Evolutionary conservation across 2,113 vertebrate genomes (phyloP), one percentile per base, ranked within the genome.

Genomic region (Rhipidura dahli): DNA sequence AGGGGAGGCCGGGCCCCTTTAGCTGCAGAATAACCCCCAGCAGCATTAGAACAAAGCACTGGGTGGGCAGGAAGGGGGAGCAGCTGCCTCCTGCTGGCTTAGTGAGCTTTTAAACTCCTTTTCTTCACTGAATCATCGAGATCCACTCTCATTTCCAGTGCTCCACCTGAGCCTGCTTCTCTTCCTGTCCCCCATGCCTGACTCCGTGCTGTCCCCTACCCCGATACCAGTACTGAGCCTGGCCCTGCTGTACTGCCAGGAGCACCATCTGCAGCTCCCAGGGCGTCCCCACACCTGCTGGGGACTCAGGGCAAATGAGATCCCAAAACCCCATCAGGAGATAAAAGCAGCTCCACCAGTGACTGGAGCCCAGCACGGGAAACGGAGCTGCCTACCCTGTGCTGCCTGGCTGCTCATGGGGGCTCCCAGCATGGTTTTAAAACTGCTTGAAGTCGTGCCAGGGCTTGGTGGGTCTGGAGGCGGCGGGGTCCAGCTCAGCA

Each of bases 391-490:
- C 39, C 11, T 15, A 5, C 15, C 13, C 61, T 1, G 3, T 24
- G n/a, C 42, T 84, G 33, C 15, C 61, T 3, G 1, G 18, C 47
- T 59, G 42, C 54, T 73, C 21, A 0, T 4, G 26, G 30, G 56
- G 42, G 6, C 15, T 66, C 7, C 13, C 0, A 3, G 17, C 10
- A 30, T 3, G 28, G 28, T 40, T 54, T 45, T 13, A 18, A 12
- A 15, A 27, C 13, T 31, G 24, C 28, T 31, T 2, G 1, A 44
- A 45, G 6, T 28, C 0, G 0, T 47, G 15, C 9, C 1, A 21
- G 39, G 19, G 37, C 20, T 56, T 2, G 10, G n/a, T 0, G 1
- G 19, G 39, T 4, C 17, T n/a, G n/a, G n/a, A n/a, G n/a, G n/a
- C n/a, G n/a, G n/a, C n/a, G n/a, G 9, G 7, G 27, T 37, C 33